Evolutionary conservation across 1,140 invertebrate species (phyloP), one percentile per base, ranked within the genome.

Genomic region (Aphis gossypii): DNA sequence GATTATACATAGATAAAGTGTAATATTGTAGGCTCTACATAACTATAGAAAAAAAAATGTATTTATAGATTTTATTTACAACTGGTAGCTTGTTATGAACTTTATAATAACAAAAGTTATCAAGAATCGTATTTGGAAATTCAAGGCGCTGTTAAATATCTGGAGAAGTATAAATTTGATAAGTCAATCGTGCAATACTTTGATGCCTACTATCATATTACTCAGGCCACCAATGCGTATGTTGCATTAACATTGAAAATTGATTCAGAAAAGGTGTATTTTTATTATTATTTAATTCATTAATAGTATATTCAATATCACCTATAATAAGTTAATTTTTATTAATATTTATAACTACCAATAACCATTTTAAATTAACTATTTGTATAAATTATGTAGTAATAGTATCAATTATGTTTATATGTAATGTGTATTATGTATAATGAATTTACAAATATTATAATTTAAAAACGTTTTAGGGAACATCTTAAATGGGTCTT

Each of bases 41-140:
- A 41, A 41, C 3, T 41, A 41, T 41, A 41, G 38, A 41, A 41
- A 2, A 41, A 41, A 41, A 41, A 41, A 41, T 41, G 38, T 41
- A 41, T 41, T 84, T 93, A 41, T 54, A 93, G 92, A 44, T 93
- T 93, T 44, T 51, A 30, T 84, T 93, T 84, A 20, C 18, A 54
- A 54, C 21, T 93, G 2, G n/a, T 93, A 11, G 41, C 7, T 41
- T 21, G 48, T 86, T 86, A 84, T 56, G 92, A 93, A 84, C 21
- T 54, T 38, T 93, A 83, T 8, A 20, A 18, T 0, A 83, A 2
- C 1, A 38, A n/a, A 84, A 56, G 2, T 51, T 84, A 93, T n/a
- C 6, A 86, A 0, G 35, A 86, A 54, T 54, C 92, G n/a, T 86
- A 86, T 6, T 41, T 60, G 48, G 48, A 93, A 93, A 93, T 93